phyloP scores from a whole-genome alignment of 2,888 invertebrate species.

The Aphodius granarius region DNA sequence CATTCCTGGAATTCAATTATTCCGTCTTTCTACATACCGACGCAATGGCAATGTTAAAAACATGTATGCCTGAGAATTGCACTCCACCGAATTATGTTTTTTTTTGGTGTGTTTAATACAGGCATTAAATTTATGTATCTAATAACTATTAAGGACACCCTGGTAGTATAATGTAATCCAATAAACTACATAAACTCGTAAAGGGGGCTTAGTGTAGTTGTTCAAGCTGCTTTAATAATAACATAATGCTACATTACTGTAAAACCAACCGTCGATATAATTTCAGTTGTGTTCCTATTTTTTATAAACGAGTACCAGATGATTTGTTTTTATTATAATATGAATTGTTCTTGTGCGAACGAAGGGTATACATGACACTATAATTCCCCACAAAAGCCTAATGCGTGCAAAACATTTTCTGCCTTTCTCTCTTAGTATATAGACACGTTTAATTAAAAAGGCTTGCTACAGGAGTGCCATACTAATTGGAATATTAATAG shows the following conservation, averaged over 20 bases:
- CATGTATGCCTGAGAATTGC: too few species aligned
- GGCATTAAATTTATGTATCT: not conserved
- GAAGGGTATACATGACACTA: too few species aligned
- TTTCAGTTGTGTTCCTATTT: not conserved
- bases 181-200: not conserved
- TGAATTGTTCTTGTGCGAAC: too few species aligned
- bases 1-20: too few species aligned
- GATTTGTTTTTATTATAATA: too few species aligned
- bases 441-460: too few species aligned
- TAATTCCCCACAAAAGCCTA: too few species aligned
- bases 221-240: not conserved
- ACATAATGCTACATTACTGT: not conserved
- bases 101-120: not conserved
- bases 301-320: not conserved
- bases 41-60: not conserved
- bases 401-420: too few species aligned
- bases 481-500: not conserved
- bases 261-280: not conserved
- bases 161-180: not conserved
- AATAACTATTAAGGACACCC: not conserved
- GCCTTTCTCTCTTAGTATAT: too few species aligned
- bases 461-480: not conserved
- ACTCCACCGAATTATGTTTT: too few species aligned
- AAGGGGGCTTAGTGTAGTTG: not conserved
- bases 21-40: not conserved